Evolutionary conservation across 2,888 invertebrate species (phyloP).

Genomic region (Uropetala carovei): DNA sequence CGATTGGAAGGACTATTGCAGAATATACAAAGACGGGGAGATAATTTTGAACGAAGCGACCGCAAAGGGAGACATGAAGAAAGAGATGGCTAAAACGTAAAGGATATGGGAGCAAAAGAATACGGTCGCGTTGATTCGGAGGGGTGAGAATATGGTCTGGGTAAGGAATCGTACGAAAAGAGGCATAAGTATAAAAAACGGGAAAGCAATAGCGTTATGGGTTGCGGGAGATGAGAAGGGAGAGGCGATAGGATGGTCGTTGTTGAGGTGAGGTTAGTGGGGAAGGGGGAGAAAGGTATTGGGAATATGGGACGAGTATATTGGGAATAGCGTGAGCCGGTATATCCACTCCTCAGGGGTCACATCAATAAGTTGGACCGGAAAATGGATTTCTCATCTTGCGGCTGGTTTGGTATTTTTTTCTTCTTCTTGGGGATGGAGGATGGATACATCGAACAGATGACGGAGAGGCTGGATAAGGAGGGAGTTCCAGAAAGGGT

Average conservation of each 20-base stretch:
- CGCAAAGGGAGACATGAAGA: background rate
- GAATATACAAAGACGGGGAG: background rate
- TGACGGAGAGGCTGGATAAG: conserved; percentile 60
- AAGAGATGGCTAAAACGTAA: background rate
- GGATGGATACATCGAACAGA: conserved; percentile 59
- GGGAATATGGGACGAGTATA: conserved; percentile 57
- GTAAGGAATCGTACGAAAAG: background rate
- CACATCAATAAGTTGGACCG: conserved; percentile 60
- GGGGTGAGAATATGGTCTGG: background rate
- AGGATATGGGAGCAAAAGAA: too few relatives aligned
- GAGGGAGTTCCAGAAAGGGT: conserved; percentile 20
- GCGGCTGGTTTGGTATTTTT: conserved; percentile 44
- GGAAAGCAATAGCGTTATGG: conserved; percentile 42
- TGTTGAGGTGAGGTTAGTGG: conserved; percentile 11
- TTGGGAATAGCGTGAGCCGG: conserved; percentile 42
- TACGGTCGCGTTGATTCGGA: too few relatives aligned
- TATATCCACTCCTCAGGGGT: conserved; percentile 58
- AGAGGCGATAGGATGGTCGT: conserved; percentile 3
- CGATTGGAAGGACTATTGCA: background rate
- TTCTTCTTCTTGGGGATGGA: conserved; percentile 9
- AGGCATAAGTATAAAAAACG: conserved; percentile 33
- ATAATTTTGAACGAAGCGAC: background rate
- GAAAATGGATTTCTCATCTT: conserved; percentile 64
- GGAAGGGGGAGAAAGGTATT: conserved; percentile 8
- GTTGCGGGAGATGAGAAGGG: conserved; percentile 31